Evolutionary conservation across 2,797 vertebrate species (phyloP), one percentile per base, ranked within the genome.

Genomic region (Vultur gryphus): DNA sequence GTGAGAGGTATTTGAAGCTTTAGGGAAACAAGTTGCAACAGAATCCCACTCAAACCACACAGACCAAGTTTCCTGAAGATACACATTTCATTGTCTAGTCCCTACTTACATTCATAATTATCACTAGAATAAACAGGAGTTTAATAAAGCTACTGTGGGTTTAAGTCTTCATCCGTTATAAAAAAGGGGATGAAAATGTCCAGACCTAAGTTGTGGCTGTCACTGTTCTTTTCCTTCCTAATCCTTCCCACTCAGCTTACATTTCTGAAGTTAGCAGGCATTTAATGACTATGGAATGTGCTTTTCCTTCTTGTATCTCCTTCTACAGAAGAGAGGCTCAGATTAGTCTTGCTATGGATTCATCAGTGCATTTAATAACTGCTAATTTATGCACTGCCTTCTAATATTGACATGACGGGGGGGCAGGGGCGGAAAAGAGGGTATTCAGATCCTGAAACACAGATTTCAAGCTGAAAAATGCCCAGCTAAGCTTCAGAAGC

Each of bases 1-100:
- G 81, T 84, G 61, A 95, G 65, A 95, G 72, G 51, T 77, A 79
- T 85, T 91, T 89, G 29, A 85, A 95, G 78, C 81, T 82, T 92
- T 84, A 94, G 66, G 76, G 79, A 78, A 94, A 79, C 84, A 94
- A 73, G 95, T 81, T 89, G 73, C 90, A 89, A 92, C 92, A 91
- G 65, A 96, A 31, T 51, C 82, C 66, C 66, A 26, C 43, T 79
- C 46, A 93, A 93, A 96, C 92, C 91, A 76, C 91, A 94, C 17
- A 95, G 89, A 91, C 72, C 69, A 85, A 81, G 23, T 89, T 95
- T 90, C 79, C 79, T 88, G 83, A 95, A 85, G 67, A 84, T 37
- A 85, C 49, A 37, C 31, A 51, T 92, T 91, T 94, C 57, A 48
- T 55, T 79, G 87, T 87, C 61, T 95, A 41, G 65, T 67, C 35